A percentile compares a stretch with the other conserved stretches of the same genome.
Conservation (phyloP, 2,888 invertebrate genomes). For the Lithophane semibrunnea region DNA sequence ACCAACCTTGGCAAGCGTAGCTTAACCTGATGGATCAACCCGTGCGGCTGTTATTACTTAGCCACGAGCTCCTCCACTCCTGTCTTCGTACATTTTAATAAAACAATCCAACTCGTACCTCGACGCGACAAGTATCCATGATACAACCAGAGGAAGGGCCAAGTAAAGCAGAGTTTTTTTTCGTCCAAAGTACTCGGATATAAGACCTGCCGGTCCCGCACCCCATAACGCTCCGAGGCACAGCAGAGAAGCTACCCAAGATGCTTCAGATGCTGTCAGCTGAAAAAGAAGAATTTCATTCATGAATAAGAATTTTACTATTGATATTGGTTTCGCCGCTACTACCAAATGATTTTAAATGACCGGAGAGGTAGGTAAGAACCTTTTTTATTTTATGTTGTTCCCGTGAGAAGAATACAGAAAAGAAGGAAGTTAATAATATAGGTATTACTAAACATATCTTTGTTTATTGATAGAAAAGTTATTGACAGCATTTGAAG, state of each 20-base stretch:
- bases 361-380: not conserved
- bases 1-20: no score
- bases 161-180: conserved; percentile 89
- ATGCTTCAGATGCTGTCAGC: conserved; percentile 81
- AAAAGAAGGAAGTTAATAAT: not conserved
- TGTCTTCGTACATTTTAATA: not conserved
- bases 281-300: conserved; percentile 45
- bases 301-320: no score
- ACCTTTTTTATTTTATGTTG: not conserved
- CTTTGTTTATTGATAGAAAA: not conserved
- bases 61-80: no score
- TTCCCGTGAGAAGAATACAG: not conserved
- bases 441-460: not conserved
- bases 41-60: no score
- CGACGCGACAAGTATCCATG: conserved; percentile 90
- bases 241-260: conserved; percentile 90
- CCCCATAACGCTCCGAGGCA: conserved; percentile 90
- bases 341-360: not conserved
- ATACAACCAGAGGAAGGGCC: conserved; percentile 88
- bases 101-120: conserved; percentile 77
- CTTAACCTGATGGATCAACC: no score
- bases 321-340: not conserved
- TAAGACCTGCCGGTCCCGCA: conserved; percentile 89
- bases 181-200: conserved; percentile 89
- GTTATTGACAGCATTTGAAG: not conserved